Conservation (phyloP, 2,797 vertebrate species). For the Halcyon smyrnensis region DNA sequence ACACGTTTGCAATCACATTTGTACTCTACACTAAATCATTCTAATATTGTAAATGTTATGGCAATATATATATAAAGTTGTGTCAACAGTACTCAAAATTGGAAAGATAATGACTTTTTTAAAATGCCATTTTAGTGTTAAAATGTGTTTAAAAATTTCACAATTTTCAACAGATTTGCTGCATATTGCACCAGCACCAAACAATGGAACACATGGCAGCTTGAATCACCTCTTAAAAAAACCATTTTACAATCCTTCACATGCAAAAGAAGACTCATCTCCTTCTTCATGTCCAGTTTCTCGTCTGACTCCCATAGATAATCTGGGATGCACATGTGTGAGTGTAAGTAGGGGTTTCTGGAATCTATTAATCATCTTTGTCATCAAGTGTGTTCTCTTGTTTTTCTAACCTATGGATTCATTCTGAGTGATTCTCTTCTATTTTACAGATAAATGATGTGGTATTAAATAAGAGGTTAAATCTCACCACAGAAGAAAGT, state of each 20-base stretch:
- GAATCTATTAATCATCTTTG: background rate
- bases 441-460: slow-evolving; percentile 65
- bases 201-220: slow-evolving; percentile 95
- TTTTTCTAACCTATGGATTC: background rate
- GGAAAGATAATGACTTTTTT: background rate
- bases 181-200: slow-evolving; percentile 85
- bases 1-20: background rate
- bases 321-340: slow-evolving; percentile 77
- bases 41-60: background rate
- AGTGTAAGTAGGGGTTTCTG: slow-evolving; percentile 54
- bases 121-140: background rate
- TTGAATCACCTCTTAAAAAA: slow-evolving; percentile 90
- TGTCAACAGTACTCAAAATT: background rate
- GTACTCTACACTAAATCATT: background rate
- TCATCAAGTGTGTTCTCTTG: background rate
- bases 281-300: slow-evolving; percentile 74
- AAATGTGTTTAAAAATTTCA: background rate
- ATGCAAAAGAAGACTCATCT: slow-evolving; percentile 82
- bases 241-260: slow-evolving; percentile 81
- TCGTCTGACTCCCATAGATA: background rate
- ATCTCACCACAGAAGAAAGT: slow-evolving; percentile 75
- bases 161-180: slow-evolving; percentile 86
- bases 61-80: background rate
- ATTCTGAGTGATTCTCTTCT: background rate
- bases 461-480: slow-evolving; percentile 77